Evolutionary conservation across 2,888 invertebrate genomes (phyloP).

Genomic region (Ormyrus nitidulus): DNA sequence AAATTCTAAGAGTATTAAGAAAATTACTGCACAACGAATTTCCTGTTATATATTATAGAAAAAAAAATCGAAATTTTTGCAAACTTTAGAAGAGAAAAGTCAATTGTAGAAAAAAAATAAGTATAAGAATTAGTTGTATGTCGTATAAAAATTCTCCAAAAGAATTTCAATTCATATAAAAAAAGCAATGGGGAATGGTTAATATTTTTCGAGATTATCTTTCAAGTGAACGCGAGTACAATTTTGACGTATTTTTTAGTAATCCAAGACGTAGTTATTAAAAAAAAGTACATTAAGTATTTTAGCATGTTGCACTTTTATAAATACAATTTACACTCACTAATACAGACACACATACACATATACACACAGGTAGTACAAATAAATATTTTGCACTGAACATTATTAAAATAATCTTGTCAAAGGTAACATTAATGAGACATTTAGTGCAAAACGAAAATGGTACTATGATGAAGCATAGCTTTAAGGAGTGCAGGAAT

Average conservation of each 20-base stretch:
- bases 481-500: slow-evolving; percentile 45
- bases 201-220: slow-evolving; percentile 57
- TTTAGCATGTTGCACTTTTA: slow-evolving; percentile 52
- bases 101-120: slow-evolving; percentile 38
- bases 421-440: slow-evolving; percentile 31
- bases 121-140: slow-evolving; percentile 43
- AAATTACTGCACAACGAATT: slow-evolving; percentile 44
- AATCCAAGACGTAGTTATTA: slow-evolving; percentile 38
- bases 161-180: slow-evolving; percentile 33
- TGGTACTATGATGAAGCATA: slow-evolving; percentile 34
- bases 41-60: slow-evolving; percentile 23
- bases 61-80: slow-evolving; percentile 29
- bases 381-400: slow-evolving; percentile 48
- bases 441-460: slow-evolving; percentile 40
- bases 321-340: slow-evolving; percentile 42
- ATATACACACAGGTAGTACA: slow-evolving; percentile 48
- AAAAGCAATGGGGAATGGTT: slow-evolving; percentile 43
- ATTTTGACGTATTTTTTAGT: slow-evolving; percentile 42
- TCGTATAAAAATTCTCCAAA: slow-evolving; percentile 38
- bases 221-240: slow-evolving; percentile 38
- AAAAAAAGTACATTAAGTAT: slow-evolving; percentile 40
- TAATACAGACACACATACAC: slow-evolving; percentile 45
- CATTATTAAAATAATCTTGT: slow-evolving; percentile 29
- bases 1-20: slow-evolving; percentile 37
- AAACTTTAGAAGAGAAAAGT: slow-evolving; percentile 21